Base-by-base conservation (phyloP, 2,888 invertebrate species). In the Drosophila imparisetae region DNA sequence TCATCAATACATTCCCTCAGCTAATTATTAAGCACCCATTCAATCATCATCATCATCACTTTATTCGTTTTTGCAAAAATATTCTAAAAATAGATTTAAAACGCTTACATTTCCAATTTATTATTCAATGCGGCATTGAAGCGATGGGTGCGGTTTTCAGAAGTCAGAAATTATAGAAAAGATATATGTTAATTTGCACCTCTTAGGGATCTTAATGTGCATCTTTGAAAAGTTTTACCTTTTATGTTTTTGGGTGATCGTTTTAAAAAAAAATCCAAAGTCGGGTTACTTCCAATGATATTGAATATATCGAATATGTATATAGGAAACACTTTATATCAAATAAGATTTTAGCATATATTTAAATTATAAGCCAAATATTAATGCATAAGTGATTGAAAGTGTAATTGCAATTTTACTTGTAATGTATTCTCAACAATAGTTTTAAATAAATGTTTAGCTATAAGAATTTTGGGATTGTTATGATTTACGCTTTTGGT, bases 1-100 rank as follows among this genome's bases (percentile, higher is more conserved):
- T 80, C 76, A 75, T 50, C 40, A 55, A 53, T 15, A 67, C 80
- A 80, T 80, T 76, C 80, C 76, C 55, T 38, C 58, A 30, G 21
- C 49, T 55, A 64, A 42, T 58, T 58, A 50, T 36, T 61, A 59
- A 48, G 63, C 38, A 50, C n/a, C 18, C 27, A 24, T 11, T 24
- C 8, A 21, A n/a, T 18, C 29, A 27, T 53, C 27, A 24, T 53
- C 21, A 42, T 42, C 21, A 21, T 11, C 21, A 21, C 42, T 42
- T 42, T 42, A 42, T 42, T 13, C 21, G 21, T 13, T 59, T 13
- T 59, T 49, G 34, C 5, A 59, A 0, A 11, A 21, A 52, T 38
- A 2, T 69, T 60, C 18, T 53, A 42, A 11, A 45, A 27, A 34
- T 48, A 34, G 11, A 29, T n/a, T 49, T 8, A 15, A 27, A 24